These are phyloP conservation scores for Euleptes europaea DNA, from an alignment of 2,113 vertebrate species.

Conservation along the genomic window DNA sequence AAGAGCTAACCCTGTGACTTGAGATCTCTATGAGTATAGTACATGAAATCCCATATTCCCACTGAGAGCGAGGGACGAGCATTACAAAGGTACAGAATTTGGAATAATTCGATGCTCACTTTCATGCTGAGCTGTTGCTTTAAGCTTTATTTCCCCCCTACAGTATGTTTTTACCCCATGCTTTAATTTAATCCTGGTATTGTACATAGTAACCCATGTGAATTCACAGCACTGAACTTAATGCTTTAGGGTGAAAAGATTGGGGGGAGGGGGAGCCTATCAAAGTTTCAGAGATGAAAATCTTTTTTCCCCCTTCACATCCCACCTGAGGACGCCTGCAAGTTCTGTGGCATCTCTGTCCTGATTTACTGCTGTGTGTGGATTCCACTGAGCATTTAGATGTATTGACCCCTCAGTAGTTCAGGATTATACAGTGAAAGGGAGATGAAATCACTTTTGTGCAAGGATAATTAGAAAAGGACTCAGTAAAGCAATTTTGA, in stretches of 20 bases:
- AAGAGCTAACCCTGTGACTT: background rate
- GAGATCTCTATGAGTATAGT: background rate
- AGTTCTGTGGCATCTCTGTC: background rate
- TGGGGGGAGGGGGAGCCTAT: background rate
- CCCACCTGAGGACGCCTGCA: background rate
- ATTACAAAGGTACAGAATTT: background rate
- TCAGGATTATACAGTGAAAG: slow-evolving; percentile 26
- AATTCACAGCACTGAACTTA: slow-evolving; percentile 36
- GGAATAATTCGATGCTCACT: slow-evolving; percentile 17
- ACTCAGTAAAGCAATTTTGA: background rate
- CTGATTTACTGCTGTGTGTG: background rate
- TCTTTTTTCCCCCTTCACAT: slow-evolving; percentile 10
- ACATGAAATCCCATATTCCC: slow-evolving; percentile 27
- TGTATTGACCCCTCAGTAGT: slow-evolving; percentile 28
- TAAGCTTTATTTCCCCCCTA: background rate
- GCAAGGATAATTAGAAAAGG: slow-evolving; percentile 26
- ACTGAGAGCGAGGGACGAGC: slow-evolving; percentile 18
- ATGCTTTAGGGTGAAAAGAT: slow-evolving; percentile 32
- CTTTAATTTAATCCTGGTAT: slow-evolving; percentile 41
- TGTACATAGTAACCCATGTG: background rate
- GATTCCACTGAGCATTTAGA: background rate
- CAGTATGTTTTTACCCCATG: background rate
- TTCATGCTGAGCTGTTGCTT: slow-evolving; percentile 12
- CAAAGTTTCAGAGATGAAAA: slow-evolving; percentile 9
- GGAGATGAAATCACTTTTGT: slow-evolving; percentile 12